A percentile compares a stretch with the other conserved stretches of the same genome.
phyloP scores from a whole-genome alignment of 2,888 invertebrate genomes.

The Campoplex nolae region DNA sequence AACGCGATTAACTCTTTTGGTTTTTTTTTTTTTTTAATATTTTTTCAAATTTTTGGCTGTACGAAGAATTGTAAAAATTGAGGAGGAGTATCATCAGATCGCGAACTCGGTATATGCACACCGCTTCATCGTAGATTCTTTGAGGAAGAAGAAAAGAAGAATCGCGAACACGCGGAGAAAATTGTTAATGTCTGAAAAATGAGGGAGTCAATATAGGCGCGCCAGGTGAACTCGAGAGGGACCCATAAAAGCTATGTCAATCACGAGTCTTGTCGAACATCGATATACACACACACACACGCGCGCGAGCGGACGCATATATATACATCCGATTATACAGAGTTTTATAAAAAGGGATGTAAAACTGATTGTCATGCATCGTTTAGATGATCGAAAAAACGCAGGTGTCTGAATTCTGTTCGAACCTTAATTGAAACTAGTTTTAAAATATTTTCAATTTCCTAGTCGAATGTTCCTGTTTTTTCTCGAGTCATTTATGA shows the following conservation, averaged over 20 bases:
- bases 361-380: conserved; percentile 45
- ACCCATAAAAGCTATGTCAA: conserved; percentile 66
- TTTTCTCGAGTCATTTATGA: too few species aligned
- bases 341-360: conserved; percentile 26
- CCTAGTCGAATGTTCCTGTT: too few species aligned
- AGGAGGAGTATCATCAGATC: conserved; percentile 10
- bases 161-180: conserved; percentile 44
- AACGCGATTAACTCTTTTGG: neutral
- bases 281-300: conserved; percentile 9
- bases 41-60: neutral
- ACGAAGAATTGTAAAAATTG: neutral
- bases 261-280: conserved; percentile 57
- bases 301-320: neutral
- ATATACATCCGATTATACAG: neutral
- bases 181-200: conserved; percentile 66
- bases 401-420: neutral
- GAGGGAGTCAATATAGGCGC: conserved; percentile 68
- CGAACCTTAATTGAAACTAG: neutral
- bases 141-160: conserved; percentile 18
- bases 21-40: neutral
- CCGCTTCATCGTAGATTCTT: conserved; percentile 12
- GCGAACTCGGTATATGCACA: neutral
- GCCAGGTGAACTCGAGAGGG: conserved; percentile 47
- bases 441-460: too few species aligned
- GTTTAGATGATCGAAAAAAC: conserved; percentile 12